These are phyloP conservation scores for Chiroxiphia lanceolata DNA, from an alignment of 2,797 vertebrate species.

Conservation along the genomic window DNA sequence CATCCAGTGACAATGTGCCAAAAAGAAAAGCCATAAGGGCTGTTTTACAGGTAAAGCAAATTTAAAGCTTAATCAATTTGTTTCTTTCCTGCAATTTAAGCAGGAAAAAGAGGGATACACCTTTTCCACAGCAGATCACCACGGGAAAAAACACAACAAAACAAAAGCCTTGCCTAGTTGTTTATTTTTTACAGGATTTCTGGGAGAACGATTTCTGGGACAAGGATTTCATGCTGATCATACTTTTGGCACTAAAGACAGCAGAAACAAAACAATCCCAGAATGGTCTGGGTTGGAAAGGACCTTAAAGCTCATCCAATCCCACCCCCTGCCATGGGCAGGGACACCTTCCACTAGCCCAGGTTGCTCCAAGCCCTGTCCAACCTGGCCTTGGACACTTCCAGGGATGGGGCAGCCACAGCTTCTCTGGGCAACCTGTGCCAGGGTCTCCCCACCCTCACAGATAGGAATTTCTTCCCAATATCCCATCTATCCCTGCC, in stretches of 20 bases:
- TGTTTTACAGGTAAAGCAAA: not conserved
- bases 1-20: not conserved
- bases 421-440: not conserved
- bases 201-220: not conserved
- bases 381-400: not conserved
- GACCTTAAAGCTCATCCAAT: rapidly evolving
- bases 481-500: not conserved
- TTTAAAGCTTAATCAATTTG: not conserved
- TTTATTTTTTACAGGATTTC: not conserved
- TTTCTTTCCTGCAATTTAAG: not conserved
- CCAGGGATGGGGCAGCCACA: not conserved
- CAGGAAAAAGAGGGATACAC: not conserved
- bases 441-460: not conserved
- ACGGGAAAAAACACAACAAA: not conserved
- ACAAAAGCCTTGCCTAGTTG: not conserved
- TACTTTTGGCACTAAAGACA: not conserved
- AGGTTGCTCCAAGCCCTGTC: rapidly evolving
- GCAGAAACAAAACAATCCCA: not conserved
- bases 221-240: not conserved
- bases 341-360: rapidly evolving
- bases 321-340: rapidly evolving
- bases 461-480: not conserved
- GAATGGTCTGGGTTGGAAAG: not conserved
- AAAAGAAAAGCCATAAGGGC: not conserved
- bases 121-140: not conserved